phyloP scores from a whole-genome alignment of 2,888 invertebrate species.

The Athrips mouffetella region DNA sequence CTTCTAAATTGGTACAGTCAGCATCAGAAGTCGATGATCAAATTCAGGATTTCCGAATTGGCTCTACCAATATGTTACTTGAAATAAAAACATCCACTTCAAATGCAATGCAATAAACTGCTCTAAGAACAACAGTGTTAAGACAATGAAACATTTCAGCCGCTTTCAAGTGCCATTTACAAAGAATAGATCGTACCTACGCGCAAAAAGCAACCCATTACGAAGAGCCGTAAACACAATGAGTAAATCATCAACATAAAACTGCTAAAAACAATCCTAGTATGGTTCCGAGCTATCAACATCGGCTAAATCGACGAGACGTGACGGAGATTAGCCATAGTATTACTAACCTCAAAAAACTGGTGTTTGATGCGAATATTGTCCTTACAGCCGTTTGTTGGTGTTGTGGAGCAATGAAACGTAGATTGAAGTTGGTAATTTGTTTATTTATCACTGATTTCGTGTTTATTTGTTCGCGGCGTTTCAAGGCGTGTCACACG shows the following conservation, averaged over 20 bases:
- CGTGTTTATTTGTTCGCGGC: not conserved
- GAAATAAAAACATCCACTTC: not conserved
- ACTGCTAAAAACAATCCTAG: constrained; percentile 16
- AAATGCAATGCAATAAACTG: not conserved
- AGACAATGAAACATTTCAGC: constrained; percentile 11
- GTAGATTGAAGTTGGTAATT: constrained; percentile 2
- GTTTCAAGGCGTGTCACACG: not conserved
- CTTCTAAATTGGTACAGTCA: no score
- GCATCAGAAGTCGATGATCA: no score
- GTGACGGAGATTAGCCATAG: constrained; percentile 51
- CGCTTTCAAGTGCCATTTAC: not conserved
- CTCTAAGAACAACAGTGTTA: not conserved
- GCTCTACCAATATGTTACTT: no score
- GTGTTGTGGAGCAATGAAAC: not conserved
- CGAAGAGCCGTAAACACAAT: constrained; percentile 6
- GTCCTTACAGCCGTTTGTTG: not conserved
- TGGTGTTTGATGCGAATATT: not conserved
- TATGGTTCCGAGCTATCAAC: constrained; percentile 38
- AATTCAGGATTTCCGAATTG: no score
- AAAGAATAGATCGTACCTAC: not conserved
- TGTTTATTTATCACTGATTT: constrained; percentile 8
- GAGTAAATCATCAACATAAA: constrained; percentile 1
- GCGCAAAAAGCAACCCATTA: constrained; percentile 4
- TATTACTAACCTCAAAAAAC: constrained; percentile 12
- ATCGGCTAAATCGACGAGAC: constrained; percentile 61